phyloP scores from a whole-genome alignment of 92 coral and sea anemone species.

The Plumapathes pennacea region DNA sequence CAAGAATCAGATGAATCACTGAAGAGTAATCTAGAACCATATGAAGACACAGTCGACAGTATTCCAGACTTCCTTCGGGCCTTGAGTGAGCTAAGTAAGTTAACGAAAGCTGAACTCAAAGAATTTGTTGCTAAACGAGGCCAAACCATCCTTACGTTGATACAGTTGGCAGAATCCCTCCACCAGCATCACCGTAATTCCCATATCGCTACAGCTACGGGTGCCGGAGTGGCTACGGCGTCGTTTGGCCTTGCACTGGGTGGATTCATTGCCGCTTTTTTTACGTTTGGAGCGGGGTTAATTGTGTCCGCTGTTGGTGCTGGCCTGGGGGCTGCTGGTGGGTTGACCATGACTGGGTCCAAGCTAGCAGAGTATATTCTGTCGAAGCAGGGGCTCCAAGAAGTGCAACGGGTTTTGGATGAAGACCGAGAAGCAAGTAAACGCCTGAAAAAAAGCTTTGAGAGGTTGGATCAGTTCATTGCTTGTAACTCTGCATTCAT shows the following conservation, averaged over 20 bases:
- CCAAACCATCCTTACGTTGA: slow-evolving; percentile 1
- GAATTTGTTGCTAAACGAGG: slow-evolving; percentile 14
- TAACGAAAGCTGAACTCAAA: neutral
- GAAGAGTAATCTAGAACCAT: too few species aligned
- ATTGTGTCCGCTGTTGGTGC: slow-evolving; percentile 54
- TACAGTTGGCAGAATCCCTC: slow-evolving; percentile 11
- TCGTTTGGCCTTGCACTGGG: slow-evolving; percentile 24
- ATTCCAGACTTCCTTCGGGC: slow-evolving; percentile 15
- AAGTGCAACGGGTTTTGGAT: slow-evolving; percentile 32
- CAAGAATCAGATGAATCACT: too few species aligned
- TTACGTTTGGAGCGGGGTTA: slow-evolving; percentile 53
- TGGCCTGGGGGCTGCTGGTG: slow-evolving; percentile 58
- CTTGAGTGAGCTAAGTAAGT: slow-evolving; percentile 4
- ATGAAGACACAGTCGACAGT: slow-evolving; percentile 11
- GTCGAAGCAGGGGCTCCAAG: slow-evolving; percentile 21
- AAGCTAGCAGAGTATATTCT: slow-evolving; percentile 21
- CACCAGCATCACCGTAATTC: slow-evolving; percentile 37
- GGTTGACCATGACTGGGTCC: slow-evolving; percentile 43
- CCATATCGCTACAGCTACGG: slow-evolving; percentile 23
- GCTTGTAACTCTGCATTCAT: too few species aligned
- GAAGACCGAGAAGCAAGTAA: slow-evolving; percentile 30
- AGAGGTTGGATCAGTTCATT: too few species aligned
- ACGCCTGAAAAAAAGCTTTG: too few species aligned
- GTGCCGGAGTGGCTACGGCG: slow-evolving; percentile 43
- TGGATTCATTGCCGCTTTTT: slow-evolving; percentile 47